Base-by-base conservation (phyloP, 2,888 invertebrate species). In the Amblyjoppa fuscipennis region DNA sequence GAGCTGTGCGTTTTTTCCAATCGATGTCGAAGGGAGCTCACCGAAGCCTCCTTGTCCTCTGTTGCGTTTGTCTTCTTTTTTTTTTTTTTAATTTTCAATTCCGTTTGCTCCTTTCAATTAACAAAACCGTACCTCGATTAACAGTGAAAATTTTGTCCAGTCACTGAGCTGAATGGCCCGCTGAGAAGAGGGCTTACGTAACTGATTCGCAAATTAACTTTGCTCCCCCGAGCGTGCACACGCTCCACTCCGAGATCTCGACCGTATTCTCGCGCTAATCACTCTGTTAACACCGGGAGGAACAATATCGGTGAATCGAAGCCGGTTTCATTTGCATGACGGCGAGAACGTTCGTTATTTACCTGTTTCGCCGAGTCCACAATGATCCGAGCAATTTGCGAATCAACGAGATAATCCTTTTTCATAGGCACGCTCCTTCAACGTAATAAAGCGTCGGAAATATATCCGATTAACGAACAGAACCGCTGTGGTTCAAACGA, bases 111-210 rank as follows among this genome's bases (percentile, higher is more conserved):
- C 85, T 45, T 83, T 83, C 76, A 69, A 69, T 86, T 85, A 84
- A 86, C 85, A 74, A 75, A 69, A 69, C 61, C 68, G 73, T 68
- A 82, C 59, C 51, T 61, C 83, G 74, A 87, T 86, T 81, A 70
- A 84, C 82, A 83, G 78, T 84, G 85, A 80, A 88, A 84, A 86
- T 88, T 89, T 91, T 91, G 92, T 91, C 92, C 91, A 92, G 93
- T 93, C 92, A 91, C 89, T 91, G 91, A 90, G 90, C 90, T 91
- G 90, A 93, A 93, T 94, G 93, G 94, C 93, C 93, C 93, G 93
- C 88, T 90, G 93, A 93, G 93, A 92, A 93, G 92, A 92, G 93
- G 92, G 92, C 92, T 92, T 91, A 89, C 90, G 89, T 83, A 86
- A 85, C 84, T 90, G 91, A 92, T 93, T 93, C 92, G 92, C 91